Percentiles rank a stretch among this genome's conserved stretches.
phyloP scores from a whole-genome alignment of 2,888 invertebrate species.

The Diadromus collaris region DNA sequence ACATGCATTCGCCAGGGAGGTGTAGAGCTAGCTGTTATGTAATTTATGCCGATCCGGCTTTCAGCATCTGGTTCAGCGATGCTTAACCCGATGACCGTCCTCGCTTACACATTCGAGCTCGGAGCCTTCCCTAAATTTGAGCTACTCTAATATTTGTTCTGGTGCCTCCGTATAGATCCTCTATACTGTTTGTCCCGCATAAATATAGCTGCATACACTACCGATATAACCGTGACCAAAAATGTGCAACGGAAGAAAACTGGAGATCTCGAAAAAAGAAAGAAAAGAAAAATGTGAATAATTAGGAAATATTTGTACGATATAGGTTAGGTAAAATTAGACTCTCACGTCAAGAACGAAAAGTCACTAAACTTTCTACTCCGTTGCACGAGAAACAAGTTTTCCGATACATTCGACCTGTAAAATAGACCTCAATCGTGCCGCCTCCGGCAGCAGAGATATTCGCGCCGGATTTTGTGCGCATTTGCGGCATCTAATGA shows the following conservation, averaged over 20 bases:
- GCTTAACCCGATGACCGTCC: conserved; percentile 49
- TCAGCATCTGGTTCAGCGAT: conserved; percentile 36
- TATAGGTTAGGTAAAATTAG: too few species aligned
- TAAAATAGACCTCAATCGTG: background rate
- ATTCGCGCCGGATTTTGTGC: conserved; percentile 30
- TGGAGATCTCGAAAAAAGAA: background rate
- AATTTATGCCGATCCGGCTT: conserved; percentile 10
- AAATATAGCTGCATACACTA: conserved; percentile 45
- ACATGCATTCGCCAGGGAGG: background rate
- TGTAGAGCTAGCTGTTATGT: conserved; percentile 4
- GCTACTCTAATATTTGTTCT: conserved; percentile 56
- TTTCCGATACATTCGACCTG: background rate
- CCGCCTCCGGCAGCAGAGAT: background rate
- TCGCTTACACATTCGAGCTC: conserved; percentile 49
- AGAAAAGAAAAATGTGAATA: too few species aligned
- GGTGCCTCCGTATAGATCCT: conserved; percentile 39
- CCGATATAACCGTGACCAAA: conserved; percentile 39
- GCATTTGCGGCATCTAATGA: conserved; percentile 39
- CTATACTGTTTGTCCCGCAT: conserved; percentile 44
- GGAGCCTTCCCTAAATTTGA: conserved; percentile 50
- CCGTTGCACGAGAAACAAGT: background rate
- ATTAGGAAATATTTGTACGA: too few species aligned
- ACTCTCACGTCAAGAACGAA: background rate
- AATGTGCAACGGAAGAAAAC: conserved; percentile 28
- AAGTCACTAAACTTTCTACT: background rate